phyloP scores from a whole-genome alignment of 2,113 vertebrate species.

The Tragelaphus strepsiceros region DNA sequence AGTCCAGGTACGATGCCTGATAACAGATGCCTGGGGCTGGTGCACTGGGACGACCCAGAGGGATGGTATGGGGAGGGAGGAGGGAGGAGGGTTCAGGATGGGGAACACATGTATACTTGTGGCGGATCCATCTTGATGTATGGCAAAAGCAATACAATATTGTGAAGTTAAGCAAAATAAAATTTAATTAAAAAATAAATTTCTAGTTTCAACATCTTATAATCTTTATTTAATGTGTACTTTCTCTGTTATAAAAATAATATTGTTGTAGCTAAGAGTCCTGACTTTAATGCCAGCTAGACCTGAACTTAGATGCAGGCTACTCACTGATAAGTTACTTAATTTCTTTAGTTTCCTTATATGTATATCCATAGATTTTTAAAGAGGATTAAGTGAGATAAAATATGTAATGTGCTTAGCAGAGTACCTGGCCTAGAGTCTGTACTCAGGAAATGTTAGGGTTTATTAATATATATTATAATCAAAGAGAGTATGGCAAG shows the following conservation, averaged over 20 bases:
- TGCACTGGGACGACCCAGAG: too few species aligned
- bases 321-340: conserved; percentile 4
- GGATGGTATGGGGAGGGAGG: too few species aligned
- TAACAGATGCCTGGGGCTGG: too few species aligned
- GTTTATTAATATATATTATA: conserved; percentile 38
- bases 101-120: too few species aligned
- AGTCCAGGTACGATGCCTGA: too few species aligned
- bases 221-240: not conserved
- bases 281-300: not conserved
- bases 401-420: conserved; percentile 18
- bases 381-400: conserved; percentile 36
- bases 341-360: conserved; percentile 16
- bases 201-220: conserved; percentile 10
- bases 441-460: conserved; percentile 2
- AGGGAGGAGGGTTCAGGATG: too few species aligned
- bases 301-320: not conserved
- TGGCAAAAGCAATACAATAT: too few species aligned
- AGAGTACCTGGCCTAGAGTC: not conserved
- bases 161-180: too few species aligned
- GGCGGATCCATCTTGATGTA: too few species aligned
- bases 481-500: not conserved
- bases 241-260: conserved; percentile 28
- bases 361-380: not conserved
- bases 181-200: not conserved
- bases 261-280: not conserved